A percentile compares a stretch with the other conserved stretches of the same genome.
These are phyloP conservation scores for Nyctibius bracteatus DNA, from an alignment of 2,113 vertebrate genomes.

Conservation along the genomic window DNA sequence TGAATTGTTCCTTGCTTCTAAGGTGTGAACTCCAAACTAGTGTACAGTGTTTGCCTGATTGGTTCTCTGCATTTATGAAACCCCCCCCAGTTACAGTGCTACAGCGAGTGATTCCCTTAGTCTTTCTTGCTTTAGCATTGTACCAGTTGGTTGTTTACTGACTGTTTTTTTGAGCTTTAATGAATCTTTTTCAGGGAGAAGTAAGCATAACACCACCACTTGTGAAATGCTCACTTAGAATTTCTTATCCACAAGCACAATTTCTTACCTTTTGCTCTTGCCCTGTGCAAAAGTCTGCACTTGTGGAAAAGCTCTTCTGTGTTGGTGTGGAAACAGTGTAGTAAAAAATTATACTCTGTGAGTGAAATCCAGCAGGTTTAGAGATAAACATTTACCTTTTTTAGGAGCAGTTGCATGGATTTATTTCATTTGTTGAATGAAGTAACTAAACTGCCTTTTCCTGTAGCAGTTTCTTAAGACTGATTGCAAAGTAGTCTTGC, in stretches of 20 bases:
- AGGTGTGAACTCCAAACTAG: background rate
- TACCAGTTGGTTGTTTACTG: background rate
- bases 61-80: background rate
- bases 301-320: background rate
- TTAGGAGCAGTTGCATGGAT: background rate
- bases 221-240: background rate
- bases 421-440: background rate
- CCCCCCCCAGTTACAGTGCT: accelerated
- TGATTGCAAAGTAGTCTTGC: background rate
- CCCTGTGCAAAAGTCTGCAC: background rate
- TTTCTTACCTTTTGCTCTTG: background rate
- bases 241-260: background rate
- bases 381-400: background rate
- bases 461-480: background rate
- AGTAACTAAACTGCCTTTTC: background rate
- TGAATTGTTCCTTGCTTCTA: background rate
- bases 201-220: background rate
- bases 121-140: background rate
- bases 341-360: background rate
- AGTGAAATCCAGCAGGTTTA: background rate
- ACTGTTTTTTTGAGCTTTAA: background rate
- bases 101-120: background rate
- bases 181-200: background rate
- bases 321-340: background rate
- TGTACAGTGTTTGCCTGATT: background rate